These are phyloP conservation scores for Agrochola macilenta DNA, from an alignment of 2,888 invertebrate species.

Conservation along the genomic window DNA sequence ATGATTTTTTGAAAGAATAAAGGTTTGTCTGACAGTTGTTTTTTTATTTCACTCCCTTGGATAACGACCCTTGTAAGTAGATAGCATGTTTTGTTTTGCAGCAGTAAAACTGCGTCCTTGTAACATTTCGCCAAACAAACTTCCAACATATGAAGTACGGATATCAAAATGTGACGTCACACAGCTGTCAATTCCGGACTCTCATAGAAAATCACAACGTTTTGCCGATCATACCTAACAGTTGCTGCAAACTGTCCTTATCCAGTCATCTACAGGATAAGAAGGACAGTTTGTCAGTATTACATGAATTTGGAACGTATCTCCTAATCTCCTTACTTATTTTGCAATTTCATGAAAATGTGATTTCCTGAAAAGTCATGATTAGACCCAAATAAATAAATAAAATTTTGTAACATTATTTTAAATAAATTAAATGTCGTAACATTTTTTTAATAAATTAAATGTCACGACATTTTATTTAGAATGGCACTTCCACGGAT, in stretches of 20 bases:
- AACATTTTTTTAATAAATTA: too few species aligned
- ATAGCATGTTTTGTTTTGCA: not conserved
- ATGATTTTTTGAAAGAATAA: slow-evolving; percentile 50
- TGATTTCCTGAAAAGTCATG: too few species aligned
- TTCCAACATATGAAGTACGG: not conserved
- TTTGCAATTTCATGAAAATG: too few species aligned
- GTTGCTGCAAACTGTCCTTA: not conserved
- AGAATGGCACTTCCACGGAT: not conserved
- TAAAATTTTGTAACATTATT: too few species aligned
- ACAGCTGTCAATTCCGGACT: not conserved
- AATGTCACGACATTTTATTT: not conserved
- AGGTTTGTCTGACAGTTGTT: slow-evolving; percentile 20
- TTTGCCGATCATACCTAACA: not conserved
- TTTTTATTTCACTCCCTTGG: slow-evolving; percentile 7
- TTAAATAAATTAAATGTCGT: too few species aligned
- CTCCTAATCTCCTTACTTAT: too few species aligned
- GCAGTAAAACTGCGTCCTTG: not conserved
- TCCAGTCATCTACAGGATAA: too few species aligned
- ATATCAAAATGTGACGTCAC: not conserved
- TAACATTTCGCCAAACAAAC: not conserved
- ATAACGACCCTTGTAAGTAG: too few species aligned
- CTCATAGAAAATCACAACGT: too few species aligned
- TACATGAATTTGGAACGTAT: not conserved
- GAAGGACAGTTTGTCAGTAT: too few species aligned
- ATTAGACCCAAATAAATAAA: not conserved